Conservation (phyloP, 1,140 invertebrate genomes). For the Eumeta japonica region DNA sequence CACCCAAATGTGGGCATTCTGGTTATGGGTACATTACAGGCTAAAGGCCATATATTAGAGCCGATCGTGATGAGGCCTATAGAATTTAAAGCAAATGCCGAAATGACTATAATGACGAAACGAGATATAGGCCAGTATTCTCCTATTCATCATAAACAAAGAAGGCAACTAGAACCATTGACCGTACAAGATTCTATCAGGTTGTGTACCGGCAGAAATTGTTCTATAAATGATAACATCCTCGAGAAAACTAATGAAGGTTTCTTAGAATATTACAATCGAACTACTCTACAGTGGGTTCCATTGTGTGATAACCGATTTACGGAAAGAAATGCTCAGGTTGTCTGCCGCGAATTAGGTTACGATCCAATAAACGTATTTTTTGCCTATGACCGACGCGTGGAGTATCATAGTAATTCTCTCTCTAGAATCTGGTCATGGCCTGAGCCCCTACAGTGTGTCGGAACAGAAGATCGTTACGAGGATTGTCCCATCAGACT, state of each 20-base stretch:
- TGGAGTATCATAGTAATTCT: constrained; percentile 83
- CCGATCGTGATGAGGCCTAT: constrained; percentile 85
- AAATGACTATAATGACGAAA: constrained; percentile 46
- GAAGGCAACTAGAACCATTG: constrained; percentile 55
- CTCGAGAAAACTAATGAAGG: constrained; percentile 63
- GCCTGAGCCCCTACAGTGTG: constrained; percentile 87
- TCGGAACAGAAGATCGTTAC: constrained; percentile 80
- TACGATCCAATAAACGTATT: constrained; percentile 86
- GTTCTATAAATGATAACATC: constrained; percentile 57
- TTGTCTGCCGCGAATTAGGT: constrained; percentile 93
- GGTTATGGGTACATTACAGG: constrained; percentile 88
- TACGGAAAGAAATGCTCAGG: constrained; percentile 90
- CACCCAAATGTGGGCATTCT: constrained; percentile 95
- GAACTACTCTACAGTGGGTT: constrained; percentile 93
- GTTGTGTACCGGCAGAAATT: constrained; percentile 74
- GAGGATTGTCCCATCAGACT: constrained; percentile 86
- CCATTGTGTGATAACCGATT: constrained; percentile 95
- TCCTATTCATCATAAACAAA: constrained; percentile 31
- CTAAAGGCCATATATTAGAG: constrained; percentile 73
- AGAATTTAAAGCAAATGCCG: constrained; percentile 30
- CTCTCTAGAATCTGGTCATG: constrained; percentile 86
- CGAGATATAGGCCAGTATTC: constrained; percentile 33
- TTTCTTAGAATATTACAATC: constrained; percentile 94
- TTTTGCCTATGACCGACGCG: constrained; percentile 74
- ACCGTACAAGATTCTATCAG: constrained; percentile 63